Percentiles rank a stretch among this genome's conserved stretches.
Evolutionary conservation across 2,797 vertebrate genomes (phyloP).

Genomic region (Chrysocyon brachyurus): DNA sequence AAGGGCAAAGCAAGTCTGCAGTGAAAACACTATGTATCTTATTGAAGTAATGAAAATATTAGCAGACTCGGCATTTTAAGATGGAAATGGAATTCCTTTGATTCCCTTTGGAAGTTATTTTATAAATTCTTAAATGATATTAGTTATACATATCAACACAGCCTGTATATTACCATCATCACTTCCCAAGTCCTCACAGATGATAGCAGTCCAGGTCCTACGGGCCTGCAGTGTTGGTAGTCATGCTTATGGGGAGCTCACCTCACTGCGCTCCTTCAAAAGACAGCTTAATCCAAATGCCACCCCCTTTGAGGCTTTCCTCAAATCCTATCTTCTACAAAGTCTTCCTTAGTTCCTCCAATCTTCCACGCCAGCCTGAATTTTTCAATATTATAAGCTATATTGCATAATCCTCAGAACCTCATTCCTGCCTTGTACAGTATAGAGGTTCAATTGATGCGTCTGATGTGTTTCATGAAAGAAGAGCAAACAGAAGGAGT

Average conservation of each 20-base stretch:
- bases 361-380: neutral
- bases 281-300: neutral
- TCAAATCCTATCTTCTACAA: neutral
- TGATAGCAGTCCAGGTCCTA: neutral
- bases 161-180: too few species aligned
- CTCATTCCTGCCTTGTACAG: neutral
- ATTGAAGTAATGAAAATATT: neutral
- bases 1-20: neutral
- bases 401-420: neutral
- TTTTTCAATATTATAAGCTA: neutral
- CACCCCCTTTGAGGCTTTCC: neutral
- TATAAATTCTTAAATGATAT: neutral
- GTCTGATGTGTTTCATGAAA: neutral
- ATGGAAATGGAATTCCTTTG: neutral
- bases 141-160: neutral
- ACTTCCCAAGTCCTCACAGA: neutral
- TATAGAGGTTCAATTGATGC: neutral
- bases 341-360: neutral
- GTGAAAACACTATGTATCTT: neutral
- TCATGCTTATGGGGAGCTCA: too few species aligned
- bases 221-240: accelerated
- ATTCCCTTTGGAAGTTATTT: neutral
- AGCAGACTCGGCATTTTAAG: neutral
- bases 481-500: neutral
- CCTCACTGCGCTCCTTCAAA: neutral